Evolutionary conservation across 1,140 invertebrate genomes (phyloP).

Genomic region (Homarus americanus): DNA sequence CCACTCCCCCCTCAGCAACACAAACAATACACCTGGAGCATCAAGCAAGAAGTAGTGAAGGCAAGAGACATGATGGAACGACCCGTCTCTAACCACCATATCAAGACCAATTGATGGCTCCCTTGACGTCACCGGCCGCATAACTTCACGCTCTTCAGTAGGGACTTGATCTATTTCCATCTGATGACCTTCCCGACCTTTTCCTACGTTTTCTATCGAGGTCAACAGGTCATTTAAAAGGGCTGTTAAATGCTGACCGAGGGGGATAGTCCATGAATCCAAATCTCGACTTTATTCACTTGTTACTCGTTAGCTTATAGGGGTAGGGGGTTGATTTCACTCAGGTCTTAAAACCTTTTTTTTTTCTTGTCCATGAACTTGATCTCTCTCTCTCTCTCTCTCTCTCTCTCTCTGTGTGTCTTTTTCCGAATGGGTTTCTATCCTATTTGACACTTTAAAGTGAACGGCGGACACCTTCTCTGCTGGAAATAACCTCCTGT

Average conservation of each 20-base stretch:
- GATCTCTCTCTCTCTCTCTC: background rate
- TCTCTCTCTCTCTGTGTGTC: background rate
- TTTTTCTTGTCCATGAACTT: background rate
- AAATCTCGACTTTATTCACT: background rate
- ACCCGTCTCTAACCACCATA: background rate
- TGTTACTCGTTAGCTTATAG: background rate
- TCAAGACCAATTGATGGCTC: background rate
- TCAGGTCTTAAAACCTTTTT: background rate
- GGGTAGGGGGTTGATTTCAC: background rate
- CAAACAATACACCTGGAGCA: background rate
- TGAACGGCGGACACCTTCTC: background rate
- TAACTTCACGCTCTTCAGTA: background rate
- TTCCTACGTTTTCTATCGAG: background rate
- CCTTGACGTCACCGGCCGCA: background rate
- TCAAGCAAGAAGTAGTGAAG: background rate
- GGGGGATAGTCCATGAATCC: background rate
- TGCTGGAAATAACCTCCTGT: background rate
- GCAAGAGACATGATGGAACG: constrained; percentile 6
- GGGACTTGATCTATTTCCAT: constrained; percentile 1
- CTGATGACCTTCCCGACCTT: constrained; percentile 6
- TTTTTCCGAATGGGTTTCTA: background rate
- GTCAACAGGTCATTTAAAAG: background rate
- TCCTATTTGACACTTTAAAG: background rate
- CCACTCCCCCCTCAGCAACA: background rate
- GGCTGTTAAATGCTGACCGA: background rate